Conservation (phyloP, 2,113 vertebrate species). For the Beaufortia kweichowensis region DNA sequence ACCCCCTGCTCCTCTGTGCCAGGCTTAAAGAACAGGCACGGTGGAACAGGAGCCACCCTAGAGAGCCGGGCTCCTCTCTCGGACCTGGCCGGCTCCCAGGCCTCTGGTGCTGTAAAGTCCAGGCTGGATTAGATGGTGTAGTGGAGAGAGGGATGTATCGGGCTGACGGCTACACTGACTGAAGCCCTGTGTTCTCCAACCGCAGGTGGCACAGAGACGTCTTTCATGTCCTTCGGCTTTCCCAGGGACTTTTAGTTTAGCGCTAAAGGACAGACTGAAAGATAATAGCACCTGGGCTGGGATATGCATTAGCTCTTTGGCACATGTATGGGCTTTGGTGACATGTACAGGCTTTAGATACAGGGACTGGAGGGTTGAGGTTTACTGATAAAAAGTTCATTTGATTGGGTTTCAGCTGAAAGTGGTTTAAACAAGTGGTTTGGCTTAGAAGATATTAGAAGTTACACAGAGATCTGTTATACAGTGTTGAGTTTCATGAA, state of each 20-base stretch:
- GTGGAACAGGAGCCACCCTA: slow-evolving; percentile 39
- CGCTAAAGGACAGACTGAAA: slow-evolving; percentile 32
- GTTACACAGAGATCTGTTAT: neutral
- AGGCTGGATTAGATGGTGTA: slow-evolving; percentile 45
- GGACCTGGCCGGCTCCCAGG: slow-evolving; percentile 44
- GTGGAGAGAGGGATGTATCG: slow-evolving; percentile 62
- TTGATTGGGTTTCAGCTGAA: neutral
- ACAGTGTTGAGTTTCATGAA: neutral
- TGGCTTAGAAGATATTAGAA: neutral
- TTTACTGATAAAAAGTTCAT: neutral
- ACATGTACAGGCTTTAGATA: neutral
- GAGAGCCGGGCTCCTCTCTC: slow-evolving; percentile 31
- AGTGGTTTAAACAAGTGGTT: neutral
- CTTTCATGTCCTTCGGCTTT: slow-evolving; percentile 68
- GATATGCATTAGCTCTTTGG: too few relatives aligned
- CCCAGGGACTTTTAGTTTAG: slow-evolving; percentile 60
- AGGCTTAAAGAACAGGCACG: neutral
- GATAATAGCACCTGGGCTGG: slow-evolving; percentile 52
- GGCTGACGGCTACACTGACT: slow-evolving; percentile 52
- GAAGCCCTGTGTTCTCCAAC: slow-evolving; percentile 56
- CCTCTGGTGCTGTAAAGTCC: slow-evolving; percentile 46
- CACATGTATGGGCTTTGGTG: too few relatives aligned
- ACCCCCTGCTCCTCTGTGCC: neutral
- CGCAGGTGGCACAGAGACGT: slow-evolving; percentile 61
- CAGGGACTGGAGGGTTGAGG: slow-evolving; percentile 8